Conservation (phyloP, 2,888 invertebrate genomes). For the Drosophila kambysellisi region DNA sequence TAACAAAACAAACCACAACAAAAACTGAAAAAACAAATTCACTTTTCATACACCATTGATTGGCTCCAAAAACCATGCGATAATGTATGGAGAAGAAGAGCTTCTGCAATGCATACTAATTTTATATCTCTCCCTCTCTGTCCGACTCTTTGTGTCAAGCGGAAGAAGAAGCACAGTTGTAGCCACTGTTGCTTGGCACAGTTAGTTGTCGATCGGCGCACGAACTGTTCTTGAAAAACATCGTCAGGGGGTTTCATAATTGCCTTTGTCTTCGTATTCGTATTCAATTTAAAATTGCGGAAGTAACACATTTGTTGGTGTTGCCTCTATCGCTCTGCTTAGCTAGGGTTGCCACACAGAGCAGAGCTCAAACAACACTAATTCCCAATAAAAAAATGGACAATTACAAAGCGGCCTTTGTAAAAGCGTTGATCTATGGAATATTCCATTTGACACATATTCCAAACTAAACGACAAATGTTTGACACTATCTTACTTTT, state of each 20-base stretch:
- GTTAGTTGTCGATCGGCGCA: conserved; percentile 45
- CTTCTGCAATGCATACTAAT: conserved; percentile 72
- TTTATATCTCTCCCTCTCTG: conserved; percentile 2
- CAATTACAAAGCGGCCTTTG: conserved; percentile 38
- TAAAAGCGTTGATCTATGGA: conserved; percentile 19
- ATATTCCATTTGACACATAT: conserved; percentile 44
- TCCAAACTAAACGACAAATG: neutral
- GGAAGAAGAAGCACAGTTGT: conserved; percentile 51
- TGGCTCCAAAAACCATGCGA: conserved; percentile 34
- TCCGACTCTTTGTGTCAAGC: conserved; percentile 24
- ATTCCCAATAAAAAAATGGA: conserved; percentile 36
- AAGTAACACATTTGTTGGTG: conserved; percentile 47
- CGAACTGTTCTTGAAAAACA: conserved; percentile 70
- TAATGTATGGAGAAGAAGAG: conserved; percentile 32
- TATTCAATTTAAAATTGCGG: conserved; percentile 68
- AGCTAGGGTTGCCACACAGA: conserved; percentile 36
- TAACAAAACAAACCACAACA: conserved; percentile 54
- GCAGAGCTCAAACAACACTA: conserved; percentile 12
- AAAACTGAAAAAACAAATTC: conserved; percentile 62
- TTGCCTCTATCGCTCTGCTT: neutral
- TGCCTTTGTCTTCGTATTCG: conserved; percentile 34
- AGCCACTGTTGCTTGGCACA: conserved; percentile 47
- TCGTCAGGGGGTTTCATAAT: conserved; percentile 40
- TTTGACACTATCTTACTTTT: neutral
- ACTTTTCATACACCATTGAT: conserved; percentile 62